Evolutionary conservation across 2,888 invertebrate species (phyloP), one percentile per base, ranked within the genome.

Genomic region (Hyposoter didymator): DNA sequence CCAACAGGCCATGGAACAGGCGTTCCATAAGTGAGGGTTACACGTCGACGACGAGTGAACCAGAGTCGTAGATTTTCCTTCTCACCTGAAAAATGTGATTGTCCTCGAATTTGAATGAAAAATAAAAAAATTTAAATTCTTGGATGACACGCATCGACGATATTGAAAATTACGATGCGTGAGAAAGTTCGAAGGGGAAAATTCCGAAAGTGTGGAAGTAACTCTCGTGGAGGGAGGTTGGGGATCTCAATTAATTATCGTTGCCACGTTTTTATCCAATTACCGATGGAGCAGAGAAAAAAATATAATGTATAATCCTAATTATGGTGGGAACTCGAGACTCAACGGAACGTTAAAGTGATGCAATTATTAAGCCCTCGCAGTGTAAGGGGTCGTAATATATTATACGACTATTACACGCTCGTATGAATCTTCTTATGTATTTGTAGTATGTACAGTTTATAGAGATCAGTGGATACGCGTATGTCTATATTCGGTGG

Each of bases 381-480:
- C 55, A 55, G 55, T 73, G 22, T 55, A 73, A 52, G 59, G 72
- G 72, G 35, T 55, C 70, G 70, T 72, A 73, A 73, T 73, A 73
- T 73, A 73, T 73, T 73, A 59, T 59, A 73, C 74, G 74, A 74
- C 62, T 45, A 74, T 75, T 75, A 75, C 75, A 75, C 75, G 75
- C 19, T 75, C n/a, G 47, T 66, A 66, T 55, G 64, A 75, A 4
- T 22, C 22, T 22, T 45, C 67, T 69, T 45, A 49, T 82, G 19
- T 64, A 43, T 52, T 66, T 19, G 66, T 49, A 52, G 6, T 28
- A 32, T 35, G 12, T 52, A 52, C 35, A 66, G 39, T 22, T 67
- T 43, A 43, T 43, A 67, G 67, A 67, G 12, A 22, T 43, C 3
- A 10, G 10, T 59, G 17, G 6, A 19, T 39, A 64, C 19, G 10